Evolutionary conservation across 2,888 invertebrate genomes (phyloP).

Genomic region (Cantharis rufa): DNA sequence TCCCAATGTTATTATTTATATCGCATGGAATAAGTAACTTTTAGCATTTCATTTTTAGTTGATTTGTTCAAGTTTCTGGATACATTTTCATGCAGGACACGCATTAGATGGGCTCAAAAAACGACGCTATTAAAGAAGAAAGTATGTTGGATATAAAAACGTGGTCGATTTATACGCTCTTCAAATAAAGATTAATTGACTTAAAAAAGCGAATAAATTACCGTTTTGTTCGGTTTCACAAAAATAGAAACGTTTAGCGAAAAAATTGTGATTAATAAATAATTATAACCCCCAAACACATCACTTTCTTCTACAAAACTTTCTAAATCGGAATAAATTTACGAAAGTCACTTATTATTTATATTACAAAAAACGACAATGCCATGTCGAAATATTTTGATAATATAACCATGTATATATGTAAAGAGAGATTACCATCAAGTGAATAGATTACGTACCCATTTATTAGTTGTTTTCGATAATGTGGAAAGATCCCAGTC

Average conservation of each 20-base stretch:
- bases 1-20: not conserved
- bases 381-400: no score
- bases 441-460: conserved; percentile 37
- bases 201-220: not conserved
- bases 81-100: not conserved
- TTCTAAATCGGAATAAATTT: not conserved
- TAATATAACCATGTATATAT: not conserved
- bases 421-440: not conserved
- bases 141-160: not conserved
- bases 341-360: not conserved
- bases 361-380: not conserved
- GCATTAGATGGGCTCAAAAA: not conserved
- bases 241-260: not conserved
- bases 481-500: conserved; percentile 49
- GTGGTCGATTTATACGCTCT: not conserved
- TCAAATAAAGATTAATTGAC: not conserved
- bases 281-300: not conserved
- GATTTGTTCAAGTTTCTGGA: not conserved
- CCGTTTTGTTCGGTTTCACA: not conserved
- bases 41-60: not conserved
- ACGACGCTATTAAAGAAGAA: not conserved
- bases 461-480: conserved; percentile 35
- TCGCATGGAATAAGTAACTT: not conserved
- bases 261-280: not conserved
- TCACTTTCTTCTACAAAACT: not conserved